These are phyloP conservation scores for Erebia epiphron DNA, from an alignment of 2,888 invertebrate species.

Conservation along the genomic window DNA sequence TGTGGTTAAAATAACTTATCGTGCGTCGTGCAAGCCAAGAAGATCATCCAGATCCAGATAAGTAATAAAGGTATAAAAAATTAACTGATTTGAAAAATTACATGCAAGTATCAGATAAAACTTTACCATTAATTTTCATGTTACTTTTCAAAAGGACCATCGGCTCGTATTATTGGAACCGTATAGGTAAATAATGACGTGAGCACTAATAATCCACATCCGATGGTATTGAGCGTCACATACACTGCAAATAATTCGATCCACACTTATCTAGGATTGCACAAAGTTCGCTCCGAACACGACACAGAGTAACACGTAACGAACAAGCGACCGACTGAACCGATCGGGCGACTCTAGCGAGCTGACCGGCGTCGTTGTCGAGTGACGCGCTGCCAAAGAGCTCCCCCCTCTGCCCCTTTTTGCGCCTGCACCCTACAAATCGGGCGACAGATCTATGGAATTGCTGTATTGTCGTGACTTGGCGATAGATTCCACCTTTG, in stretches of 20 bases:
- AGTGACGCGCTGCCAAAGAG: slow-evolving; percentile 53
- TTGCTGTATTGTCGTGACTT: slow-evolving; percentile 66
- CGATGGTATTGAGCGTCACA: slow-evolving; percentile 65
- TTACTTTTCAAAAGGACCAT: slow-evolving; percentile 81
- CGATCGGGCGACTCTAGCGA: slow-evolving; percentile 40
- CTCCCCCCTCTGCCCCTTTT: slow-evolving; percentile 43
- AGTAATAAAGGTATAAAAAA: slow-evolving; percentile 53
- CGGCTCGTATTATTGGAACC: slow-evolving; percentile 64
- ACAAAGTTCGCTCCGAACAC: slow-evolving; percentile 53
- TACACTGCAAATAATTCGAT: slow-evolving; percentile 74
- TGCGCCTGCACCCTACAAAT: slow-evolving; percentile 63
- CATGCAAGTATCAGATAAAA: slow-evolving; percentile 67
- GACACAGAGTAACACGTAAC: slow-evolving; percentile 42
- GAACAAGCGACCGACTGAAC: slow-evolving; percentile 59
- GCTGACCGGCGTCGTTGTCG: slow-evolving; percentile 45
- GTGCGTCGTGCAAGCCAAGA: slow-evolving; percentile 80
- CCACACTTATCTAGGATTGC: slow-evolving; percentile 68
- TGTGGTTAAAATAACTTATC: slow-evolving; percentile 48
- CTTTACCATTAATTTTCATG: slow-evolving; percentile 82
- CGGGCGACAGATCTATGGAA: slow-evolving; percentile 60
- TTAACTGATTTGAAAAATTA: slow-evolving; percentile 54
- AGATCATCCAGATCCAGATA: slow-evolving; percentile 57
- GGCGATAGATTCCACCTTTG: slow-evolving; percentile 63
- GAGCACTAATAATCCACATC: slow-evolving; percentile 62
- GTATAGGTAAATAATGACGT: slow-evolving; percentile 49